phyloP scores from a whole-genome alignment of 2,797 vertebrate genomes.

The Neomorphus geoffroyi region DNA sequence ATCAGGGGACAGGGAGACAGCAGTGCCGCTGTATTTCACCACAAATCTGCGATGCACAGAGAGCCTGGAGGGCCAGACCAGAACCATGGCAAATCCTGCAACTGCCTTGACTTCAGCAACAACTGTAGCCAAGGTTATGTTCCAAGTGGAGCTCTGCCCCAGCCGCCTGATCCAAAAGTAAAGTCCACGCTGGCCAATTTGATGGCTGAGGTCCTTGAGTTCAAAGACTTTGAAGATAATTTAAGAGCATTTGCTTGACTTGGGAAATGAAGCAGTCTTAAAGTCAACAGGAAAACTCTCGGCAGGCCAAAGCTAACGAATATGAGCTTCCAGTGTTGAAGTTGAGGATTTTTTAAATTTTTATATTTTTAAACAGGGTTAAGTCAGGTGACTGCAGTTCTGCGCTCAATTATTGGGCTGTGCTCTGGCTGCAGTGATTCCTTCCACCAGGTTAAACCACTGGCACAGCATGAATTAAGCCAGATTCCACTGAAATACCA shows the following conservation, averaged over 20 bases:
- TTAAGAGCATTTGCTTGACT: not conserved
- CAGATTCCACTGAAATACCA: not conserved
- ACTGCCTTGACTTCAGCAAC: not conserved
- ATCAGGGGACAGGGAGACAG: not conserved
- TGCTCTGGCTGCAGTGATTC: not conserved
- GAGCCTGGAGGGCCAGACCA: conserved; percentile 51
- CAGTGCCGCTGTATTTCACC: not conserved
- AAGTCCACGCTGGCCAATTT: not conserved
- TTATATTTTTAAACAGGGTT: not conserved
- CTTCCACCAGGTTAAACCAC: not conserved
- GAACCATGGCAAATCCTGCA: not conserved
- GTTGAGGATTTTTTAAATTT: not conserved
- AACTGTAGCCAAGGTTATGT: not conserved
- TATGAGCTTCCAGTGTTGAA: not conserved
- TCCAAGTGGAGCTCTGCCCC: conserved; percentile 33
- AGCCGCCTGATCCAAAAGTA: conserved; percentile 4
- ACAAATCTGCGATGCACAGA: not conserved
- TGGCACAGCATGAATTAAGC: not conserved
- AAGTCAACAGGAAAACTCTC: not conserved
- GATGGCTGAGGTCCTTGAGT: not conserved
- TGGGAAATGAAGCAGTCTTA: not conserved
- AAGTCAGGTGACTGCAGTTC: not conserved
- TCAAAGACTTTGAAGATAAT: conserved; percentile 24
- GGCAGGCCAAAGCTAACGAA: not conserved
- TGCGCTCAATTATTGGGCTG: not conserved